Base-by-base conservation (phyloP, 2,113 vertebrate genomes). In the Helogale parvula region DNA sequence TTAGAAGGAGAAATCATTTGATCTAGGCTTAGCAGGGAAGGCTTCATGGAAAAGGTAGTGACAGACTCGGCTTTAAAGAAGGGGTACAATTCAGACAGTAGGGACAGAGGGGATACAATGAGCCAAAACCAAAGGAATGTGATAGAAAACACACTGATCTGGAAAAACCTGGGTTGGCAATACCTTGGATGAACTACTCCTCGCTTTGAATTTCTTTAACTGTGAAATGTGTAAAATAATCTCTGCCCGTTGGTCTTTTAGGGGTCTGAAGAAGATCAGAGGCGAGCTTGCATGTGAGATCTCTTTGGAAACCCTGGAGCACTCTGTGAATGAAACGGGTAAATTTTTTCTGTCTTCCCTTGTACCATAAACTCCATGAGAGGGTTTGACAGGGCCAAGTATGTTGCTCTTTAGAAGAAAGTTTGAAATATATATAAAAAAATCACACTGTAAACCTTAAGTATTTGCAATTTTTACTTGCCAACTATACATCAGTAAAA, bases 1-100 rank as follows among this genome's bases (percentile, higher is more conserved):
- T 76, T 83, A 88, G 72, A 57, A 80, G 69, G 54, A 96, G n/a
- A 91, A 60, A 69, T 71, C 68, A 68, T 81, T 93, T 84, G 60
- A 82, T 35, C 38, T 10, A 31, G 13, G 69, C 33, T 90, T 80
- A 33, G 23, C 29, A 88, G 35, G 10, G 25, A 93, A 50, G 68
- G n/a, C 41, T 86, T 95, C 19, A 6, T 50, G 6, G 52, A 72
- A 25, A n/a, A 86, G 17, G n/a, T 54, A 15, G 29, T 82, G 12
- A 38, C n/a, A 4, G 25, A 23, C 8, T 91, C 7, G 74, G 33
- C 17, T 85, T 88, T 76, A 66, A 66, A 86, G 25, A 66, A 79
- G 31, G 5, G 7, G 0, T 54, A 41, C 16, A n/a, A 7, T 92
- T 87, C 79, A 14, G n/a, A 65, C 29, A 74, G 8, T 16, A 88